phyloP scores from a whole-genome alignment of 2,113 vertebrate genomes.

The Limanda limanda region DNA sequence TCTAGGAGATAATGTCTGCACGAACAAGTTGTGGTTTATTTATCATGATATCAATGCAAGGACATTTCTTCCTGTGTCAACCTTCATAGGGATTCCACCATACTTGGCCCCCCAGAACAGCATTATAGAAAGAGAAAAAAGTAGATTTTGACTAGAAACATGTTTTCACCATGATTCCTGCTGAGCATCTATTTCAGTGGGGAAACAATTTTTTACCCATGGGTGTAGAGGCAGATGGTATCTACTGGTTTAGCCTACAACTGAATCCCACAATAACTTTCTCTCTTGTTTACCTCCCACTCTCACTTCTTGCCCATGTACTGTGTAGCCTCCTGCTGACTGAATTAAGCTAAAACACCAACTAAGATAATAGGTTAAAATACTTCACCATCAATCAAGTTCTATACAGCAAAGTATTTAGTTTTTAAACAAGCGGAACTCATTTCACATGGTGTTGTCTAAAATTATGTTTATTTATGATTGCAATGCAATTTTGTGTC shows the following conservation, averaged over 20 bases:
- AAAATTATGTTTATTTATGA: not conserved
- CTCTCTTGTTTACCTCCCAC: conserved; percentile 7
- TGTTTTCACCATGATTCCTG: not conserved
- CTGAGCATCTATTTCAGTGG: conserved; percentile 21
- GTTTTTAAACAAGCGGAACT: not conserved
- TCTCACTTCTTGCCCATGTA: conserved; percentile 1
- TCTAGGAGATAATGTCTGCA: not conserved
- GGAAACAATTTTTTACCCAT: not conserved
- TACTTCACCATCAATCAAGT: not conserved
- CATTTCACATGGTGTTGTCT: not conserved
- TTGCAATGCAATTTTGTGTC: not conserved
- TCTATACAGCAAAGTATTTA: not conserved
- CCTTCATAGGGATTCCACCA: not conserved
- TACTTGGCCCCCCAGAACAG: not conserved
- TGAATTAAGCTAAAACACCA: not conserved
- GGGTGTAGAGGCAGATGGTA: conserved; percentile 5
- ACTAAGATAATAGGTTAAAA: not conserved
- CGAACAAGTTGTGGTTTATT: not conserved
- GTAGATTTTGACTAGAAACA: not conserved
- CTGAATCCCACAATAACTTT: conserved; percentile 27
- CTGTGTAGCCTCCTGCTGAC: conserved; percentile 2
- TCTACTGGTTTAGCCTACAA: conserved; percentile 14
- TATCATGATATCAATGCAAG: not conserved
- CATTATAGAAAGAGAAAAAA: not conserved
- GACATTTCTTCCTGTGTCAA: not conserved